Evolutionary conservation across 2,888 invertebrate genomes (phyloP), one percentile per base, ranked within the genome.

Genomic region (Patella depressa): DNA sequence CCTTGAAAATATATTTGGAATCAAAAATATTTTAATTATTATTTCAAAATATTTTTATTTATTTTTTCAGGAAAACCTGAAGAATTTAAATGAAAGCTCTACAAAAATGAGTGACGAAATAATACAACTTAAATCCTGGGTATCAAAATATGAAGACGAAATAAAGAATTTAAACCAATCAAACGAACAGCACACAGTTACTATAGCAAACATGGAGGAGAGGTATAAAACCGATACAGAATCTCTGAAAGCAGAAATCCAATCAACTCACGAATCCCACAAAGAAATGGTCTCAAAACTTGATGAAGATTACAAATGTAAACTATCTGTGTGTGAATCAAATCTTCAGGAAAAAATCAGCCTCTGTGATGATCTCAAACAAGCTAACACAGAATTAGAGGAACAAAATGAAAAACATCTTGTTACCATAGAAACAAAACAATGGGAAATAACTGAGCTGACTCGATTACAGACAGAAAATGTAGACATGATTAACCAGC

Each of bases 41-140:
- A 4, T 5, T 45, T 45, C 0, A 45, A 9, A 45, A 45, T 5
- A 45, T 45, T 34, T 34, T 34, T 45, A 72, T 75, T 54, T 45
- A 65, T 54, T 34, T 29, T n/a, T 70, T 53, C 45, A 70, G 76
- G 54, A 74, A 0, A 80, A 77, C 57, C 78, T 79, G 24, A 74
- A 79, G 24, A 72, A 81, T 17, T 78, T 81, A 53, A 79, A 80
- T 75, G 82, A 84, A 45, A 79, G 75, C 24, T 78, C 77, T 76
- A 75, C 75, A 29, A 79, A 79, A n/a, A n/a, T 80, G 45, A 79
- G 79, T 70, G 81, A 82, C 15, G 82, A 83, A 71, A 71, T 85
- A 53, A 72, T 76, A 12, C 77, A 78, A 4, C 54, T 85, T n/a
- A 80, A 79, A 57, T 78, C 77, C 59, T 83, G 84, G 57, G 72